Evolutionary conservation across 2,888 invertebrate species (phyloP), one percentile per base, ranked within the genome.

Genomic region (Microdon myrmicae): DNA sequence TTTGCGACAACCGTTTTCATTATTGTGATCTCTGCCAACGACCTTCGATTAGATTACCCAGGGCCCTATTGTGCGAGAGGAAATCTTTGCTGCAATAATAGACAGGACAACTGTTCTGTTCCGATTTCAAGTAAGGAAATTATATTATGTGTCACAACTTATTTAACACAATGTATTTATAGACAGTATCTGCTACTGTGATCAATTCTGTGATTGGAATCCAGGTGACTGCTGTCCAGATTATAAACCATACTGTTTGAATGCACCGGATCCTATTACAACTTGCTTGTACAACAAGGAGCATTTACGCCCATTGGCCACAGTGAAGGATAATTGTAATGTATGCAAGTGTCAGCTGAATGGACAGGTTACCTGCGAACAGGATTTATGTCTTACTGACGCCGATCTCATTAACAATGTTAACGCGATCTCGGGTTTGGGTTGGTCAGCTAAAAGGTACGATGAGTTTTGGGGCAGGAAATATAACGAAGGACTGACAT

Each of bases 151-250:
- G 16, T 23, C 5, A 31, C 13, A 4, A 12, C n/a, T 2, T 9
- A 20, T 10, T 10, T 8, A 23, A 25, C 17, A 3, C n/a, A 6
- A 10, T 17, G n/a, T 43, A 4, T 34, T 20, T 67, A 6, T 73
- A 88, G 94, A 86, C 60, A 93, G 94, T 0, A 78, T 90, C 8
- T 97, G 97, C 79, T 97, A 97, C 79, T 97, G 97, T 79, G 97
- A 97, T 78, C 85, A 90, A 68, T 96, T 96, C 81, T 96, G 96
- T 81, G 89, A 92, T 75, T 81, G 90, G 20, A 85, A 84, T 0
- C 77, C 81, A 6, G 83, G 84, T 23, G 96, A 96, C 77, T 97
- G 96, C 76, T 97, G 96, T 73, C 96, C 96, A 0, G 97, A 97
- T 79, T 97, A 89, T 77, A 86, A 85, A 76, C 82, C 84, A 1